phyloP scores from a whole-genome alignment of 2,888 invertebrate species.

The Malthinus seriepunctatus region DNA sequence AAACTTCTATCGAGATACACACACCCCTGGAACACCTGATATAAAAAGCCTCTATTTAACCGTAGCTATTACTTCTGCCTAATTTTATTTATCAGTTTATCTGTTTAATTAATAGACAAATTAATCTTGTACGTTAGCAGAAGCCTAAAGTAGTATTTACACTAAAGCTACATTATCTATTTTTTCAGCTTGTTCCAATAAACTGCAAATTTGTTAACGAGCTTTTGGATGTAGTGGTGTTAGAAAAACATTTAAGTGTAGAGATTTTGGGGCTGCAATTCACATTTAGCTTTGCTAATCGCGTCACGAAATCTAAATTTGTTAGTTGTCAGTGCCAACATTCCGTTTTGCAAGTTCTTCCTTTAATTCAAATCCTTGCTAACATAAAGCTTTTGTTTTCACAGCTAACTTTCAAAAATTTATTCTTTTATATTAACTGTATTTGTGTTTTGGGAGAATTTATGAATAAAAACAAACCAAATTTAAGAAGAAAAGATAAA shows the following conservation, averaged over 20 bases:
- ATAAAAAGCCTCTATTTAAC: too few species aligned
- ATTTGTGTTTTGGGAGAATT: not conserved
- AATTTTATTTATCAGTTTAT: too few species aligned
- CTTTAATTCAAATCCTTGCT: slow-evolving; percentile 16
- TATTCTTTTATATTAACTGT: not conserved
- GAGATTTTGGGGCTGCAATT: not conserved
- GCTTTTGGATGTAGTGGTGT: too few species aligned
- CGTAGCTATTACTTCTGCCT: too few species aligned
- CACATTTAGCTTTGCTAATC: slow-evolving; percentile 15
- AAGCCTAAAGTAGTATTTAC: too few species aligned
- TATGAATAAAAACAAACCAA: slow-evolving; percentile 3
- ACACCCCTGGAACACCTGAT: too few species aligned
- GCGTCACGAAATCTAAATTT: slow-evolving; percentile 19
- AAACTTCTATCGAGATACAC: too few species aligned
- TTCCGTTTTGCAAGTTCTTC: slow-evolving; percentile 15
- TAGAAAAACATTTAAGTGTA: not conserved
- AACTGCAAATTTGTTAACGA: too few species aligned
- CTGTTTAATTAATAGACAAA: too few species aligned
- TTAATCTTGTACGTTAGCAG: too few species aligned
- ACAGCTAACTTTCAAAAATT: slow-evolving; percentile 1
- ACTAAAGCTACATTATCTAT: too few species aligned
- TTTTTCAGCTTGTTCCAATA: too few species aligned
- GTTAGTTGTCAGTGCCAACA: slow-evolving; percentile 14
- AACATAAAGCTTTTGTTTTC: slow-evolving; percentile 6
- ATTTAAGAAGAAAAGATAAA: not conserved